phyloP scores from a whole-genome alignment of 2,888 invertebrate genomes.

The Matsumyia berberina region DNA sequence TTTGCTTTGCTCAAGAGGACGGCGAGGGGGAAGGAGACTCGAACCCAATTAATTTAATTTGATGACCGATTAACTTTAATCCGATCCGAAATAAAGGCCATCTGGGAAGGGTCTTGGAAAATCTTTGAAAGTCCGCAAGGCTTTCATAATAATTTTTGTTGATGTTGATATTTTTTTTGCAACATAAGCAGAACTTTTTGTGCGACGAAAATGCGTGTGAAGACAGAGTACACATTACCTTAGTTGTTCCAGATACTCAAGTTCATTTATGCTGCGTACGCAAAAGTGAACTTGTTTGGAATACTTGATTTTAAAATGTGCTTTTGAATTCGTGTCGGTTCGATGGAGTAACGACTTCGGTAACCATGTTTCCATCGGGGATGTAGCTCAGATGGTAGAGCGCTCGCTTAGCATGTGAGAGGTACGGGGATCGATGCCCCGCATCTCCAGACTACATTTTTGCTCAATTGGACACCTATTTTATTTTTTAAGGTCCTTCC shows the following conservation, averaged over 20 bases:
- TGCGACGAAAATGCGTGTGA: background rate
- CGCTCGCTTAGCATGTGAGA: constrained; percentile 85
- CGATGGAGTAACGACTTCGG: background rate
- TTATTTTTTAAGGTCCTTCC: too few relatives aligned
- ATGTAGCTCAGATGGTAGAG: constrained; percentile 85
- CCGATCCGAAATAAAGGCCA: constrained; percentile 52
- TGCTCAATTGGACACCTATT: too few relatives aligned
- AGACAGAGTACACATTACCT: too few relatives aligned
- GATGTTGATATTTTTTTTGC: background rate
- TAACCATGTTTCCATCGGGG: constrained; percentile 78
- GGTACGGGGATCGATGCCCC: constrained; percentile 85
- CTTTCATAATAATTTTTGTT: constrained; percentile 12
- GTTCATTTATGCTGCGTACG: constrained; percentile 2
- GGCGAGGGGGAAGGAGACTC: background rate
- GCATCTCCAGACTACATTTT: constrained; percentile 84
- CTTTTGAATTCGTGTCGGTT: background rate
- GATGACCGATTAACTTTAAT: constrained; percentile 75
- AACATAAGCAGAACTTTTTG: background rate
- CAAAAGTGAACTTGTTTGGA: background rate
- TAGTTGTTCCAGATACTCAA: background rate
- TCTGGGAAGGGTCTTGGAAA: constrained; percentile 25
- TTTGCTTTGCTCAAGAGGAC: constrained; percentile 4
- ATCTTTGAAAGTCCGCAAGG: background rate
- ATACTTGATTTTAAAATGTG: background rate
- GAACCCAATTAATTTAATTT: constrained; percentile 75